Conservation (phyloP, 2,113 vertebrate species). For the Geothlypis trichas region DNA sequence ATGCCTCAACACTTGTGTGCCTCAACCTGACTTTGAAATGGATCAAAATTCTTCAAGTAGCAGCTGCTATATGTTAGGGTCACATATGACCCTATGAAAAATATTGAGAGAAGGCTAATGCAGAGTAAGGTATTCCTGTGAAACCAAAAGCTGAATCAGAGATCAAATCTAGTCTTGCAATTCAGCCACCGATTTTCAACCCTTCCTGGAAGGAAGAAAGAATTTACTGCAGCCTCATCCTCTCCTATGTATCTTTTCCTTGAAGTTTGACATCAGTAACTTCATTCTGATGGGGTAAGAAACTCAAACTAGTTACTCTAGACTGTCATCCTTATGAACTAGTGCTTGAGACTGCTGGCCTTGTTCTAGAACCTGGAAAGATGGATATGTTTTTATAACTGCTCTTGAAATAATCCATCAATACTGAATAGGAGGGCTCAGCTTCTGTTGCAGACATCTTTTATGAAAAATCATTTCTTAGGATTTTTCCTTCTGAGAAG, state of each 20-base stretch:
- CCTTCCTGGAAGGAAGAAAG: neutral
- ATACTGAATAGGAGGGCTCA: neutral
- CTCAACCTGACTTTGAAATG: neutral
- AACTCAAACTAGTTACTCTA: neutral
- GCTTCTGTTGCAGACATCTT: neutral
- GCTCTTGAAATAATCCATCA: neutral
- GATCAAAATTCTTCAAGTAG: neutral
- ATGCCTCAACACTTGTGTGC: neutral
- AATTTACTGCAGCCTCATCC: neutral
- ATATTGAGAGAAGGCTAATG: neutral
- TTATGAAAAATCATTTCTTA: too few relatives aligned
- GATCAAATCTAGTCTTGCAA: neutral
- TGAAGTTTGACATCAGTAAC: neutral
- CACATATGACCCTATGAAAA: too few relatives aligned
- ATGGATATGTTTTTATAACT: neutral
- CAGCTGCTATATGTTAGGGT: neutral
- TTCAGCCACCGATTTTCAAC: neutral
- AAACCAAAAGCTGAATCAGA: neutral
- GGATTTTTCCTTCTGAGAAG: too few relatives aligned
- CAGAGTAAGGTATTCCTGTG: neutral
- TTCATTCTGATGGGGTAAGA: neutral
- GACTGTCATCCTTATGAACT: neutral
- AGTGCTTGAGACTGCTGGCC: neutral
- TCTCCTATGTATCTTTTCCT: neutral
- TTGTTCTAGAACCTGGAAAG: neutral